Conservation (phyloP, 2,888 invertebrate species). For the Physocephala rufipes region DNA sequence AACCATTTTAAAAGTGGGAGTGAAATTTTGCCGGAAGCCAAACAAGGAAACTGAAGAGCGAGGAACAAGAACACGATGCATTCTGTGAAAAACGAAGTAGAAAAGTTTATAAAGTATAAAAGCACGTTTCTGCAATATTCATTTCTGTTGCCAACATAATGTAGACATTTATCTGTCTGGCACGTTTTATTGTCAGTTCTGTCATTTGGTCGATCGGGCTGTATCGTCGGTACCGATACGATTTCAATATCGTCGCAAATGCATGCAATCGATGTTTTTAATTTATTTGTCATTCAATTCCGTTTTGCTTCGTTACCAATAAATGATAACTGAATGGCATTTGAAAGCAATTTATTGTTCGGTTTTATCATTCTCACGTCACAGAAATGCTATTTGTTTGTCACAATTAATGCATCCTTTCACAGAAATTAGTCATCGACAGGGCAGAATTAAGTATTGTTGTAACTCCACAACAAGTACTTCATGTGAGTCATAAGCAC, state of each 20-base stretch:
- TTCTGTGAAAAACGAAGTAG: not conserved
- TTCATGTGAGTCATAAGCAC: not conserved
- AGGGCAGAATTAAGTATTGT: not conserved
- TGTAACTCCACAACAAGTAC: not conserved
- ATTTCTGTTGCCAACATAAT: not conserved
- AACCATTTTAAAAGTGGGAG: not conserved
- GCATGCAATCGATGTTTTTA: not conserved
- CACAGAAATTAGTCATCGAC: slow-evolving; percentile 1
- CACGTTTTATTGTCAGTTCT: not conserved
- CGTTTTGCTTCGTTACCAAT: too few relatives aligned
- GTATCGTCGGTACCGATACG: not conserved
- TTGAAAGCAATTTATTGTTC: not conserved
- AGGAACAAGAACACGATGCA: not conserved
- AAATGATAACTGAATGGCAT: too few relatives aligned
- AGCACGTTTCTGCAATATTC: not conserved
- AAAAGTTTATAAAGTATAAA: not conserved
- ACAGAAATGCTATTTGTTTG: not conserved
- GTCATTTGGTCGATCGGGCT: not conserved
- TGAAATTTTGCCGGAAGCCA: not conserved
- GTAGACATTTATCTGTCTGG: not conserved
- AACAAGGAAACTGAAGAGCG: not conserved
- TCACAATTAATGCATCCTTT: not conserved
- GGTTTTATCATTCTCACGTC: not conserved
- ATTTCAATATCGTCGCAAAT: too few relatives aligned
- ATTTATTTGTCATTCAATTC: not conserved